Percentiles rank a stretch among this genome's conserved stretches.
Evolutionary conservation across 2,797 vertebrate genomes (phyloP).

Genomic region (Chiroxiphia lanceolata): DNA sequence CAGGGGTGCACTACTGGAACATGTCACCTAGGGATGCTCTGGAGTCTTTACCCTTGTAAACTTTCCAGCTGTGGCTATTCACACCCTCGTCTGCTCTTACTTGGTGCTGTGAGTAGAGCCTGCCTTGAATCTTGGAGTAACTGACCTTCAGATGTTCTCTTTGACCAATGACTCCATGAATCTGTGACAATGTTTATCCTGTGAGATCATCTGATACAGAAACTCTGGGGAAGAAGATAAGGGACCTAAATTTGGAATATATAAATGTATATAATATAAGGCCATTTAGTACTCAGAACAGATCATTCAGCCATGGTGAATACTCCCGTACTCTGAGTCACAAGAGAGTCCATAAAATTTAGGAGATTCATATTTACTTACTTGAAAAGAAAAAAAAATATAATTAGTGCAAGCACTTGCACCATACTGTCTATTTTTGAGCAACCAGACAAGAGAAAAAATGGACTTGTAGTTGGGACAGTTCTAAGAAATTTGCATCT

Average conservation of each 20-base stretch:
- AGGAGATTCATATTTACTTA: background rate
- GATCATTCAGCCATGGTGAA: background rate
- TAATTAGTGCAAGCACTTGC: background rate
- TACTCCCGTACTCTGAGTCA: background rate
- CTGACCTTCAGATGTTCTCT: background rate
- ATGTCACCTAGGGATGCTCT: background rate
- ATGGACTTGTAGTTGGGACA: background rate
- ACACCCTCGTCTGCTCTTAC: background rate
- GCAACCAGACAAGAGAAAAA: background rate
- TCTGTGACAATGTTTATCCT: background rate
- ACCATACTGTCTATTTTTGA: fast-evolving
- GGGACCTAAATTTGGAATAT: background rate
- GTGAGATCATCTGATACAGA: background rate
- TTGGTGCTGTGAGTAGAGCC: background rate
- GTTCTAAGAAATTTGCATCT: background rate
- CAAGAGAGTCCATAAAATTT: background rate
- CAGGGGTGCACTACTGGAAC: fast-evolving
- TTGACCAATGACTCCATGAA: background rate
- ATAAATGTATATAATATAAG: background rate
- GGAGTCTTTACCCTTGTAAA: fast-evolving
- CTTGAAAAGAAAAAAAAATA: fast-evolving
- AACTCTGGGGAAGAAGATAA: background rate
- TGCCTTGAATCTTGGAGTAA: background rate
- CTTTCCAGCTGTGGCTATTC: fast-evolving
- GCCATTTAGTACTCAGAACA: background rate